These are phyloP conservation scores for Bombyx mori DNA, from an alignment of 1,140 invertebrate species.

Conservation along the genomic window DNA sequence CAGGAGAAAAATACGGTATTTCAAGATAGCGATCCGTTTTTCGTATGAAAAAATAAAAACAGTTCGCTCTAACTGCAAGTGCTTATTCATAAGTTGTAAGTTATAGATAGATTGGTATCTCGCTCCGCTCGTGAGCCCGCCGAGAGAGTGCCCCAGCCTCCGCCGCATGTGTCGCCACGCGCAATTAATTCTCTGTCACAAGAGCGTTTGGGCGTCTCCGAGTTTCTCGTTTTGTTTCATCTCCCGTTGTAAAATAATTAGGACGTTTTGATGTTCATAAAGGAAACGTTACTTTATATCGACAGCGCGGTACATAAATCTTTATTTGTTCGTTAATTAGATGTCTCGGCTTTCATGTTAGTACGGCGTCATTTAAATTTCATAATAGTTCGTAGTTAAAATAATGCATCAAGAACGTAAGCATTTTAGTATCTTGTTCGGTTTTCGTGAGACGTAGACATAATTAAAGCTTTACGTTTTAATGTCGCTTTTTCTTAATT, in stretches of 20 bases:
- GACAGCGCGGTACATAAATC: slow-evolving; percentile 67
- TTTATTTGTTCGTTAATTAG: slow-evolving; percentile 64
- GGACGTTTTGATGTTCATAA: slow-evolving; percentile 70
- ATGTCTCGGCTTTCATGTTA: slow-evolving; percentile 16
- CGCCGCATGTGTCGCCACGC: slow-evolving; percentile 60
- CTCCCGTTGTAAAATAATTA: slow-evolving; percentile 61
- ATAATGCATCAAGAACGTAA: too few species aligned
- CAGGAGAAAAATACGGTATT: too few species aligned
- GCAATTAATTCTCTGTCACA: slow-evolving; percentile 70
- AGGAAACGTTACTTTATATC: slow-evolving; percentile 69
- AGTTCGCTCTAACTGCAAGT: too few species aligned
- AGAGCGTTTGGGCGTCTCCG: slow-evolving; percentile 64
- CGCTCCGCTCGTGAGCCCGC: slow-evolving; percentile 23
- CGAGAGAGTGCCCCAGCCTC: slow-evolving; percentile 19
- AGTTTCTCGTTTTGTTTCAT: slow-evolving; percentile 61
- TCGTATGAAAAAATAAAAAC: too few species aligned
- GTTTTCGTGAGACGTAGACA: too few species aligned
- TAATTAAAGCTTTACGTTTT: too few species aligned
- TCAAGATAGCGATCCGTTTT: too few species aligned
- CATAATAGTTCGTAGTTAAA: too few species aligned
- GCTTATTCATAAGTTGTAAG: too few species aligned
- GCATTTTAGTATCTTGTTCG: too few species aligned
- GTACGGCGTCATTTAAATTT: too few species aligned
- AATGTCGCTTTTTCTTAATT: too few species aligned
- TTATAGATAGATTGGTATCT: slow-evolving; percentile 1